These are phyloP conservation scores for Trematocara caparti DNA, from an alignment of 2,797 vertebrate species.

Conservation along the genomic window DNA sequence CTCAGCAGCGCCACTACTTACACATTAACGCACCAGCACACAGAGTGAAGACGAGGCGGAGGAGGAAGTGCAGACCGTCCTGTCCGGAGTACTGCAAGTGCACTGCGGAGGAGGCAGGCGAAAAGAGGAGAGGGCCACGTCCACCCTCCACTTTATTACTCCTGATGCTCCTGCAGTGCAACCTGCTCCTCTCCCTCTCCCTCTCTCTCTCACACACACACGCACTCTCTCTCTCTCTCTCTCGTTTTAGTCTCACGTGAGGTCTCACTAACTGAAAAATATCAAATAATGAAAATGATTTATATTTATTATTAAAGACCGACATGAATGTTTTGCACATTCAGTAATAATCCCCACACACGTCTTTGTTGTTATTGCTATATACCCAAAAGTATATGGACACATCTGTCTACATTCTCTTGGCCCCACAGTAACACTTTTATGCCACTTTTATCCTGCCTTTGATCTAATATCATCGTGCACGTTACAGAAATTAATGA, in stretches of 20 bases:
- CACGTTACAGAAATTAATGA: background rate
- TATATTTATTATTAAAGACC: background rate
- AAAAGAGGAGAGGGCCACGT: conserved; percentile 36
- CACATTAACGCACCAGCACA: background rate
- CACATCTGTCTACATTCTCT: background rate
- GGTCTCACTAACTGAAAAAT: background rate
- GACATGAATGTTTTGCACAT: background rate
- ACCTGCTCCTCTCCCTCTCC: conserved; percentile 27
- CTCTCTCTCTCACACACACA: accelerated
- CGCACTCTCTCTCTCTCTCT: background rate
- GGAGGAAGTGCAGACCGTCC: conserved; percentile 45
- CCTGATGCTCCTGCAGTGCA: conserved; percentile 50
- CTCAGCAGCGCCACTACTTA: background rate
- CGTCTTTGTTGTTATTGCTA: background rate
- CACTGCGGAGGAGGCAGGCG: conserved; percentile 73
- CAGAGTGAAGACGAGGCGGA: background rate
- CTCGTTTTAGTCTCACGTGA: conserved; percentile 16
- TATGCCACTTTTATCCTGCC: background rate
- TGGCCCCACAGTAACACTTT: background rate
- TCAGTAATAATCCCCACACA: background rate
- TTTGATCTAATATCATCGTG: background rate
- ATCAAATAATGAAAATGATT: background rate
- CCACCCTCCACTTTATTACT: conserved; percentile 46
- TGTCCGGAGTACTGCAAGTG: conserved; percentile 71
- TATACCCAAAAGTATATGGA: background rate